Evolutionary conservation across 2,797 vertebrate species (phyloP), one percentile per base, ranked within the genome.

Genomic region (Pseudomugil gertrudae): DNA sequence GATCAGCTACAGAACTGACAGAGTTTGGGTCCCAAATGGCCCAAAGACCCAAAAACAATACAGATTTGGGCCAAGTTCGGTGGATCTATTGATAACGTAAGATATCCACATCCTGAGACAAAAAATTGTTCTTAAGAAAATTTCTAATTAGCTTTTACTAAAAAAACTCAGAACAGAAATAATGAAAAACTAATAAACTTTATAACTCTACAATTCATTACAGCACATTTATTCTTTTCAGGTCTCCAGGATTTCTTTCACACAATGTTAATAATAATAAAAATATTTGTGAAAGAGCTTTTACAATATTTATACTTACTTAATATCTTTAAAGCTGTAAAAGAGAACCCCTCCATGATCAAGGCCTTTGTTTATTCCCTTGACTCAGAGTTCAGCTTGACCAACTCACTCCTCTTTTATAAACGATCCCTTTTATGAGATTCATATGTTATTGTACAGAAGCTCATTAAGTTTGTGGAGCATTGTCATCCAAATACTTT

Each of bases 401-500:
- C 58, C 69, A 57, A 43, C 63, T 61, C 57, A 27, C 50, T 54
- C 64, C 66, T 61, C 50, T 72, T 53, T 35, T 60, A 3, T 0
- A 50, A 67, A 77, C 71, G 33, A 50, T 63, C 70, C 51, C 14
- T 72, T 66, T 69, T 70, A 67, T 32, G 72, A 52, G 64, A 66
- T 47, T 78, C 71, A 74, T 73, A 85, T 84, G 82, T 74, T 8
- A 45, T n/a, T n/a, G 0, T 43, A 47, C 26, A 62, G 66, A 69
- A 67, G 48, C 43, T 71, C 75, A 80, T 80, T 72, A 57, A 83
- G 59, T 63, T 52, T 67, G 63, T 72, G 55, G 64, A 67, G 59
- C 74, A 72, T 82, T 62, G 75, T 32, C 66, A 36, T 74, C 60
- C 57, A 68, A 64, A 56, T 53, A 63, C 74, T 76, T 80, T 81